Percentiles rank a stretch among this genome's conserved stretches.
These are phyloP conservation scores for Ornithoptera alexandrae DNA, from an alignment of 2,888 invertebrate genomes.

Conservation along the genomic window DNA sequence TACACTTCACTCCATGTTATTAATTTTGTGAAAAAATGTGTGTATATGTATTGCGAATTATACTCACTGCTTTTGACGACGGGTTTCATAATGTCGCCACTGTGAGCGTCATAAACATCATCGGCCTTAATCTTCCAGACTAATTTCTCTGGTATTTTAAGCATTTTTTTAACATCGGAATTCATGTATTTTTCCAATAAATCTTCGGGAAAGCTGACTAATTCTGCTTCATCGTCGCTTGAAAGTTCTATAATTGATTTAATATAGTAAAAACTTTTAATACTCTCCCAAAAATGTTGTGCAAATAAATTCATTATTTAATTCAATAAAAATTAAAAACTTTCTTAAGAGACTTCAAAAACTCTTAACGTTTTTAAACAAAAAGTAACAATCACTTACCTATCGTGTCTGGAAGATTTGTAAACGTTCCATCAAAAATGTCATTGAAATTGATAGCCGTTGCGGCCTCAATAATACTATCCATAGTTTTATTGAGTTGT, in stretches of 20 bases:
- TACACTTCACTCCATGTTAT: too few species aligned
- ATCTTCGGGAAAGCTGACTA: constrained; percentile 41
- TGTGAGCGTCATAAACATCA: background rate
- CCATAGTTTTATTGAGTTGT: background rate
- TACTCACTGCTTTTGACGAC: background rate
- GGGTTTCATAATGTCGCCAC: background rate
- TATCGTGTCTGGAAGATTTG: background rate
- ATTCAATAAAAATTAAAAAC: too few species aligned
- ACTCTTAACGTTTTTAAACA: too few species aligned
- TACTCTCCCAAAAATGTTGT: too few species aligned
- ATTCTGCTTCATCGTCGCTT: background rate
- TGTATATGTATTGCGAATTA: background rate
- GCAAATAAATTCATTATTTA: too few species aligned
- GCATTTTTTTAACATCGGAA: background rate
- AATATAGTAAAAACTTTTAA: too few species aligned
- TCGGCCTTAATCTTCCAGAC: background rate
- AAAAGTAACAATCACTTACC: background rate
- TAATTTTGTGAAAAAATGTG: too few species aligned
- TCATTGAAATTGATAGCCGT: background rate
- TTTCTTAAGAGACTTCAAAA: too few species aligned
- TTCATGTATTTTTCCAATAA: background rate
- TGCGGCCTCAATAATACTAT: background rate
- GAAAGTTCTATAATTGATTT: too few species aligned
- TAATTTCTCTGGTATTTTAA: background rate
- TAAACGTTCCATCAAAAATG: background rate